These are phyloP conservation scores for Bellardia pandia DNA, from an alignment of 2,888 invertebrate species.

Conservation along the genomic window DNA sequence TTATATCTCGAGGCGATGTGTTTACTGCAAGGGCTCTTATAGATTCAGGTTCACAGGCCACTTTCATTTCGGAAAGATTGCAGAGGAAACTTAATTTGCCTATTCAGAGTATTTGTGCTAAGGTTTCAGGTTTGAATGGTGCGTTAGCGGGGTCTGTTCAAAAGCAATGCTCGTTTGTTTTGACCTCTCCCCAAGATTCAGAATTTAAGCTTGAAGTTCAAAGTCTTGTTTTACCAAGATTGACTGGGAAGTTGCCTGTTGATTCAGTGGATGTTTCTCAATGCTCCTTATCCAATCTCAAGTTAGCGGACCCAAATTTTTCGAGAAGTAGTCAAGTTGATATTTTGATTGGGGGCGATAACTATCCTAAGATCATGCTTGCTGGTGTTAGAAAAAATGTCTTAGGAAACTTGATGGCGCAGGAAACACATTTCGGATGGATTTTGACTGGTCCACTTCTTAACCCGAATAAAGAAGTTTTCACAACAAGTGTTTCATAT, in stretches of 20 bases:
- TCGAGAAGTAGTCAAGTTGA: slow-evolving; percentile 11
- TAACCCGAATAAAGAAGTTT: background rate
- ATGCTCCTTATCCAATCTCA: background rate
- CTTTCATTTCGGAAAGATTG: slow-evolving; percentile 34
- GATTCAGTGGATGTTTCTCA: background rate
- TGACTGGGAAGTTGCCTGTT: slow-evolving; percentile 6
- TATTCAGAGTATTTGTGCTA: background rate
- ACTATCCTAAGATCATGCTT: background rate
- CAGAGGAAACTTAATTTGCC: slow-evolving; percentile 5
- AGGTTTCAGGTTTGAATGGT: background rate
- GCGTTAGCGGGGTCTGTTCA: slow-evolving; percentile 8
- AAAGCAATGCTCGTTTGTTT: slow-evolving; percentile 23
- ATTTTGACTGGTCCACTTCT: slow-evolving; percentile 4
- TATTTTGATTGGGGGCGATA: slow-evolving; percentile 14
- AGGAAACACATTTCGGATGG: slow-evolving; percentile 26
- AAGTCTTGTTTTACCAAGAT: background rate
- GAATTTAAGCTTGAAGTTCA: background rate
- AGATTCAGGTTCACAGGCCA: slow-evolving; percentile 40
- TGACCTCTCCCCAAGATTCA: background rate
- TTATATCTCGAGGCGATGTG: background rate
- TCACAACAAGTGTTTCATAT: slow-evolving; percentile 1
- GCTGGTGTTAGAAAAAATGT: background rate
- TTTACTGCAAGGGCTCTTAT: slow-evolving; percentile 41
- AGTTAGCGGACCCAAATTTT: slow-evolving; percentile 28
- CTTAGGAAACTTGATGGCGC: slow-evolving; percentile 20